Percentiles rank a stretch among this genome's conserved stretches.
These are phyloP conservation scores for Hydrocynus forskahlii DNA, from an alignment of 2,797 vertebrate genomes.

Conservation along the genomic window DNA sequence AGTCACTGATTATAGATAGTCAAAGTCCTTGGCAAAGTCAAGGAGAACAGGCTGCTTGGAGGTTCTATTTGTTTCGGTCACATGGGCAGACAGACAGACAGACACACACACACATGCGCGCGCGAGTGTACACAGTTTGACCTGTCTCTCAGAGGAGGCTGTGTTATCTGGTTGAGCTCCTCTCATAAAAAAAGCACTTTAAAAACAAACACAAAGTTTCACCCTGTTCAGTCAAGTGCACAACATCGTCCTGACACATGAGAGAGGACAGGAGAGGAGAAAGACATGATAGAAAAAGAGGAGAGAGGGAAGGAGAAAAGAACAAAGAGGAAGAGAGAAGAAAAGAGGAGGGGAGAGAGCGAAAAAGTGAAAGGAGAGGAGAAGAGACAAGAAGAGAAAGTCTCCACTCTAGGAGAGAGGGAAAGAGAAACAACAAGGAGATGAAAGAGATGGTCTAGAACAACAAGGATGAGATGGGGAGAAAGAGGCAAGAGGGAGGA, in stretches of 20 bases:
- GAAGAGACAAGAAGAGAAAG: not conserved
- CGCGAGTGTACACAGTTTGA: not conserved
- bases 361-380: not conserved
- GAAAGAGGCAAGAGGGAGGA: not conserved
- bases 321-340: not conserved
- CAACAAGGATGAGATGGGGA: no score
- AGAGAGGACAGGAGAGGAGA: not conserved
- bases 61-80: not conserved
- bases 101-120: not conserved
- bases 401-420: not conserved
- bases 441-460: not conserved
- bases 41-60: not conserved
- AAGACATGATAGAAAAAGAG: not conserved
- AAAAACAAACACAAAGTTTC: conserved; percentile 9
- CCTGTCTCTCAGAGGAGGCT: not conserved
- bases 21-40: not conserved
- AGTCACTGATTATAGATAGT: not conserved
- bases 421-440: not conserved
- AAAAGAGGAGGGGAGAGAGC: not conserved
- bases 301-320: no score
- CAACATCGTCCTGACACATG: not conserved
- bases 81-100: not conserved
- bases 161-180: not conserved
- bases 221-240: not conserved
- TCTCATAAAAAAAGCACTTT: conserved; percentile 1